Evolutionary conservation across 2,888 invertebrate species (phyloP).

Genomic region (Eurytoma californica): DNA sequence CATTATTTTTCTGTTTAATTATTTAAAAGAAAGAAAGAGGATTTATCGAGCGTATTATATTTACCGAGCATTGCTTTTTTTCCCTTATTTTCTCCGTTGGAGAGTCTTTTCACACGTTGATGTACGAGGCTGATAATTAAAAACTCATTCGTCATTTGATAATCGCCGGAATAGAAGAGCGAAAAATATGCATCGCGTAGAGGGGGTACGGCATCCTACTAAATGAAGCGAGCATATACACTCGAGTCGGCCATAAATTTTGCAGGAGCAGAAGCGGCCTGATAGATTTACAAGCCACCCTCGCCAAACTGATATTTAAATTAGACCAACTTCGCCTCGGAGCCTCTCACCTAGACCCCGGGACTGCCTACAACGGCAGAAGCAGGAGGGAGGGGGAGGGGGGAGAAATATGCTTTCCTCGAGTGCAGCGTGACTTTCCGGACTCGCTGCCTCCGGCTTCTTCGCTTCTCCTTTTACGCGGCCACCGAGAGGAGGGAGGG

Average conservation of each 20-base stretch:
- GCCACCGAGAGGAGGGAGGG: not conserved
- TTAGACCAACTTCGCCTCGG: slow-evolving; percentile 70
- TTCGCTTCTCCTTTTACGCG: slow-evolving; percentile 43
- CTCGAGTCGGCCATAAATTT: slow-evolving; percentile 72
- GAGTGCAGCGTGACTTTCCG: slow-evolving; percentile 39
- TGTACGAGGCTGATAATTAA: too few species aligned
- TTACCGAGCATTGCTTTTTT: too few species aligned
- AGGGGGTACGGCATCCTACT: slow-evolving; percentile 64
- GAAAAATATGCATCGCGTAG: slow-evolving; percentile 44
- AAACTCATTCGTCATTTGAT: too few species aligned
- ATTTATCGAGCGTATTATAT: slow-evolving; percentile 20
- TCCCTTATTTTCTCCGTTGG: too few species aligned
- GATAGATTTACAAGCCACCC: slow-evolving; percentile 75
- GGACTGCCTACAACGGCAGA: slow-evolving; percentile 56
- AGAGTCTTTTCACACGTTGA: too few species aligned
- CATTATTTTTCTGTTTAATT: not conserved
- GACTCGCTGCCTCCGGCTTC: not conserved
- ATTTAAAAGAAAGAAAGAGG: not conserved
- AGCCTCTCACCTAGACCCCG: slow-evolving; percentile 55
- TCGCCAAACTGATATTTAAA: slow-evolving; percentile 74
- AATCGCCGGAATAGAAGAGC: too few species aligned
- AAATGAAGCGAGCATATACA: slow-evolving; percentile 70
- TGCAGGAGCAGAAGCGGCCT: slow-evolving; percentile 59
- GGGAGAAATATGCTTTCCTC: slow-evolving; percentile 65
- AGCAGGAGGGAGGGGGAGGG: slow-evolving; percentile 53